Conservation (phyloP, 2,113 vertebrate species). For the Vicugna pacos region DNA sequence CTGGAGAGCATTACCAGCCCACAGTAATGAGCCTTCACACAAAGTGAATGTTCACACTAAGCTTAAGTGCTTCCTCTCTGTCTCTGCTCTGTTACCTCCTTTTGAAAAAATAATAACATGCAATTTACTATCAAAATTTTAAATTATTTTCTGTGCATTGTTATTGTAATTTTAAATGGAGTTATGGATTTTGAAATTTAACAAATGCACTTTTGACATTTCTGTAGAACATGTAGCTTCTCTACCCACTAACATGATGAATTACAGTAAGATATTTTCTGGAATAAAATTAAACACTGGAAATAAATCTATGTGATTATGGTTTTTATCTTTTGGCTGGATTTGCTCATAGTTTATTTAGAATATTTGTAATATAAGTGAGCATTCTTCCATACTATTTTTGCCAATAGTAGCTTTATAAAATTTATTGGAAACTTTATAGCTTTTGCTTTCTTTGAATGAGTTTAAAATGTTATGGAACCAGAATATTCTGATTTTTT, state of each 20-base stretch:
- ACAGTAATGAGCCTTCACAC: background rate
- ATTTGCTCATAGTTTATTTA: background rate
- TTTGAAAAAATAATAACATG: background rate
- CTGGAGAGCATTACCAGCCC: background rate
- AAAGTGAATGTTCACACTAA: background rate
- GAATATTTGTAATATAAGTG: background rate
- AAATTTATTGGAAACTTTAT: background rate
- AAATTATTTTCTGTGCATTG: background rate
- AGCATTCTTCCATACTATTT: background rate
- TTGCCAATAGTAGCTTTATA: background rate
- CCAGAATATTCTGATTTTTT: background rate
- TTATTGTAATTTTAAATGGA: background rate
- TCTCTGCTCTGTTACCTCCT: background rate
- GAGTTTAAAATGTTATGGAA: background rate
- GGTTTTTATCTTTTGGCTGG: background rate
- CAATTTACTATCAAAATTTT: background rate
- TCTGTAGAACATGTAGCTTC: background rate
- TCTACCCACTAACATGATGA: background rate
- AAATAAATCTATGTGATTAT: background rate
- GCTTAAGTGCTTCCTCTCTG: background rate
- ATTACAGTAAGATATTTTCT: background rate
- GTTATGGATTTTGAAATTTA: background rate
- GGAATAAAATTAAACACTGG: constrained; percentile 10
- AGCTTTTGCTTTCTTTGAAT: background rate
- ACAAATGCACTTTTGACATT: background rate